These are phyloP conservation scores for Rousettus leschenaultii DNA, from an alignment of 2,113 vertebrate species.

Conservation along the genomic window DNA sequence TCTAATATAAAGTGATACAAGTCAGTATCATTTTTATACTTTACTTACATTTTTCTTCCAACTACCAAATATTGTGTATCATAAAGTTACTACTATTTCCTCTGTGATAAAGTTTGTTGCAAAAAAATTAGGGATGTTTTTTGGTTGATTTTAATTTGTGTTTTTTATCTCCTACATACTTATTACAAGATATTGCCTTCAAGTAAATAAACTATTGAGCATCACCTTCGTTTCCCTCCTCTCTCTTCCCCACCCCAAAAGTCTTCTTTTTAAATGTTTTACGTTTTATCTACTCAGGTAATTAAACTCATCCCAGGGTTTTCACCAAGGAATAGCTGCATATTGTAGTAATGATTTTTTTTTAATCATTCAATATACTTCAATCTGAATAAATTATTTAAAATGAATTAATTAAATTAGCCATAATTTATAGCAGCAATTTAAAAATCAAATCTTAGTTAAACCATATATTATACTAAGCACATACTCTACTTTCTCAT, in stretches of 20 bases:
- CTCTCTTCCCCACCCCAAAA: background rate
- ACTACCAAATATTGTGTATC: background rate
- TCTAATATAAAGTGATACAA: background rate
- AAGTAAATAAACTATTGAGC: background rate
- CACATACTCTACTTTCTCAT: background rate
- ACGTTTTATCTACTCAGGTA: background rate
- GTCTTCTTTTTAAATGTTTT: background rate
- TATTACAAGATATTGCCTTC: background rate
- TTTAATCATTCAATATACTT: background rate
- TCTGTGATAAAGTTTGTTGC: background rate
- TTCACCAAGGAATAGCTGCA: background rate
- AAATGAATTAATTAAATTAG: conserved; percentile 29
- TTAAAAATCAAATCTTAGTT: background rate
- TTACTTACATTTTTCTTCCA: background rate
- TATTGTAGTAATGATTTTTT: background rate
- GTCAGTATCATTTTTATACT: background rate
- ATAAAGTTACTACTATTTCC: background rate
- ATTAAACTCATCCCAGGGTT: background rate
- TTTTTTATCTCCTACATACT: background rate
- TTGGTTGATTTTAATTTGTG: background rate
- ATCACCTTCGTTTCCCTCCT: background rate
- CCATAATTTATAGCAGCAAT: background rate
- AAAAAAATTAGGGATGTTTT: background rate
- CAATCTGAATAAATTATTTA: background rate
- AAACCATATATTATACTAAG: background rate